Base-by-base conservation (phyloP, 2,888 invertebrate genomes). In the Dryobotodes eremita region DNA sequence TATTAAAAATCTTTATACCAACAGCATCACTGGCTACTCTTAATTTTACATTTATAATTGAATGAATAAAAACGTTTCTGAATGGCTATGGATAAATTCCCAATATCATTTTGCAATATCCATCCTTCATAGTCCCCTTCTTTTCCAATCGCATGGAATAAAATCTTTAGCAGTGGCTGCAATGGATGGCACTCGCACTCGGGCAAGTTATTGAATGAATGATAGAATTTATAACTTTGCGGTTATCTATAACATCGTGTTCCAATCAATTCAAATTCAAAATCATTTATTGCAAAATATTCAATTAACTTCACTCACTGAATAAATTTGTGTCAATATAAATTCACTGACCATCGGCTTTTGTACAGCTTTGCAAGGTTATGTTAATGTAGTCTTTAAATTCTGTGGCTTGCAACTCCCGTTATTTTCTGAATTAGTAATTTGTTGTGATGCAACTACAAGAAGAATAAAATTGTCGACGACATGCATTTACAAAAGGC, bases 281-380 rank as follows among this genome's bases (percentile, higher is more conserved):
- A n/a, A n/a, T n/a, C n/a, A n/a, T n/a, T n/a, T n/a, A n/a, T n/a
- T n/a, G n/a, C n/a, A n/a, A n/a, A n/a, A n/a, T n/a, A 83, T 88
- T 83, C 69, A 83, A 82, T 82, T 87, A 81, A 69, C 75, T 78
- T 81, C 42, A 70, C 64, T 84, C 17, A 55, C 66, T 84, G 84
- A 77, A 86, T 87, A 78, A 50, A 88, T 88, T 80, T 80, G 46
- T 88, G 77, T 77, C 86, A 72, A 77, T 82, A 80, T 84, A 84
- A 84, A 88, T 88, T 84, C 79, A 70, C 59, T 31, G 55, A 17
- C 64, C 57, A n/a, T 77, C 68, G 57, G 1, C 66, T 71, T 55
- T 77, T 74, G 62, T 86, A 77, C 57, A 65, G 36, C 65, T 13
- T 65, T 48, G 68, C 68, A 61, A 75, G 36, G 70, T 70, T 78